A percentile compares a stretch with the other conserved stretches of the same genome.
Evolutionary conservation across 2,888 invertebrate species (phyloP).

Genomic region (Ormyrus nitidulus): DNA sequence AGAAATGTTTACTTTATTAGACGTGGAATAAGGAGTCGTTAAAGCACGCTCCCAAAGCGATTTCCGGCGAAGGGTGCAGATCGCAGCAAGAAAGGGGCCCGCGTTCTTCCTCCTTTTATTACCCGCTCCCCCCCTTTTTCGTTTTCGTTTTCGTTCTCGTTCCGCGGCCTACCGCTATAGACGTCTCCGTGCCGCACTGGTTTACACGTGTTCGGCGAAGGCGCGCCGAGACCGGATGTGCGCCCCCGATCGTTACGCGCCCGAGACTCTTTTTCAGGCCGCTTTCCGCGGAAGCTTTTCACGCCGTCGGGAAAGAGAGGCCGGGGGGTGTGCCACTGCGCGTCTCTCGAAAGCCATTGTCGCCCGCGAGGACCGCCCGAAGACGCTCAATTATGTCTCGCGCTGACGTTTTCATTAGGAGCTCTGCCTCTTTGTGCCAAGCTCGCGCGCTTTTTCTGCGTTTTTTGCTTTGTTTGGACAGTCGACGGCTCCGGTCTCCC

Average conservation of each 20-base stretch:
- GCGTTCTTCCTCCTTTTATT: conserved; percentile 28
- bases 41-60: conserved; percentile 15
- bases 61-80: conserved; percentile 39
- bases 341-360: conserved; percentile 11
- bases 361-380: conserved; percentile 10
- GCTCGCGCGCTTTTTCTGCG: conserved; percentile 16
- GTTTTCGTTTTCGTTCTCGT: conserved; percentile 26
- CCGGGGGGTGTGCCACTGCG: not conserved
- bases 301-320: not conserved
- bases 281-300: conserved; percentile 15
- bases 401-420: conserved; percentile 39
- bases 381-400: not conserved
- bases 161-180: not conserved
- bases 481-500: not conserved
- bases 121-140: conserved; percentile 2
- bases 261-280: not conserved
- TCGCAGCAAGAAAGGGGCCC: conserved; percentile 19
- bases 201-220: conserved; percentile 25
- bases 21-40: not conserved
- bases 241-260: not conserved
- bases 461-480: conserved; percentile 35
- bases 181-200: not conserved
- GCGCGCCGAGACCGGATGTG: conserved; percentile 29
- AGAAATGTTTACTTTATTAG: not conserved
- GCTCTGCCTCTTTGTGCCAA: conserved; percentile 7